Conservation (phyloP, 2,113 vertebrate genomes). For the Lepidothrix coronata region DNA sequence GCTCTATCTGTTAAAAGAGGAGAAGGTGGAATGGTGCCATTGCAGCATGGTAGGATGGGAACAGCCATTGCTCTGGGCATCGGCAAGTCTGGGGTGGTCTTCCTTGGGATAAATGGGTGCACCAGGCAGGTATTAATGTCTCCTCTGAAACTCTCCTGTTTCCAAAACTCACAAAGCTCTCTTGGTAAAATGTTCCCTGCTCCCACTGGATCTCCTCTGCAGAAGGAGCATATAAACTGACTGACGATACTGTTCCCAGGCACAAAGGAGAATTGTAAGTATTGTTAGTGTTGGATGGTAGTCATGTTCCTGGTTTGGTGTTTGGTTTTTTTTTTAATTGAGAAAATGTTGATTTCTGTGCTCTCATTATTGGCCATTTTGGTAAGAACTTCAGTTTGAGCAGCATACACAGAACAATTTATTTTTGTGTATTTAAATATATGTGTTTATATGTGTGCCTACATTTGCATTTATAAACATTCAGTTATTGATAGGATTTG, state of each 20-base stretch:
- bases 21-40: background rate
- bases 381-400: background rate
- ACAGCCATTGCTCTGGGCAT: rapidly evolving
- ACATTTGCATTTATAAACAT: background rate
- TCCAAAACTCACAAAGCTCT: background rate
- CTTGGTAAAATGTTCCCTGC: background rate
- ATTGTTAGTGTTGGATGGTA: background rate
- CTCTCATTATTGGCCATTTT: background rate
- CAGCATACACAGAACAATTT: background rate
- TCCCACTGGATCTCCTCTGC: constrained; percentile 7
- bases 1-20: background rate
- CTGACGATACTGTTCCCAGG: background rate
- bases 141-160: background rate
- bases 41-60: background rate
- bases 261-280: constrained; percentile 41
- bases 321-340: background rate
- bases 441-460: background rate
- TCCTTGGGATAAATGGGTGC: background rate
- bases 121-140: background rate
- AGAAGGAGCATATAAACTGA: background rate
- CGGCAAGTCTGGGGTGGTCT: background rate
- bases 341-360: background rate
- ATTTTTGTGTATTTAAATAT: background rate
- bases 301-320: background rate
- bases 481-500: background rate